A percentile compares a stretch with the other conserved stretches of the same genome.
Evolutionary conservation across 2,797 vertebrate species (phyloP).

Genomic region (Phoeniculus purpureus): DNA sequence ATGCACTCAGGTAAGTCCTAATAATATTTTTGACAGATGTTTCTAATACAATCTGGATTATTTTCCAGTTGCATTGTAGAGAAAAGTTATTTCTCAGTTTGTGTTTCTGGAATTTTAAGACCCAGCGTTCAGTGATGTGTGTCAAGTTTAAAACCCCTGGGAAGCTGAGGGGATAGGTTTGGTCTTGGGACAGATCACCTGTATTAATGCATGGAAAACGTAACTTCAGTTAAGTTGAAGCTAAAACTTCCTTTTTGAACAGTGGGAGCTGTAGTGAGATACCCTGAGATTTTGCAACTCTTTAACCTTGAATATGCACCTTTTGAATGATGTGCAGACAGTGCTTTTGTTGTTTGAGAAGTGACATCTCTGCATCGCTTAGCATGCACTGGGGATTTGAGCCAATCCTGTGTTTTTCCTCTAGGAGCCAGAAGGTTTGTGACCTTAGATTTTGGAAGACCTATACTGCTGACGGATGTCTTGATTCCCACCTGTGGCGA

Average conservation of each 20-base stretch:
- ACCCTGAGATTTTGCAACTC: background rate
- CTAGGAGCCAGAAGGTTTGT: constrained; percentile 96
- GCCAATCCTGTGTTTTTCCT: background rate
- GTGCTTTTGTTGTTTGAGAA: background rate
- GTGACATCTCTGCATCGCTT: background rate
- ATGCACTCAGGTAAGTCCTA: constrained; percentile 95
- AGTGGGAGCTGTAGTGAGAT: background rate
- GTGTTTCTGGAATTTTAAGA: background rate
- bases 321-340: background rate
- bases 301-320: background rate
- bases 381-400: background rate
- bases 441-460: constrained; percentile 95
- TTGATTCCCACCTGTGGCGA: constrained; percentile 96
- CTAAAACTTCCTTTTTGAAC: background rate
- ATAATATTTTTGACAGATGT: background rate
- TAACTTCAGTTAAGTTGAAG: background rate
- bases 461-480: constrained; percentile 92
- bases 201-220: background rate
- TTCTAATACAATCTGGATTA: background rate
- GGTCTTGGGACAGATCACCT: background rate
- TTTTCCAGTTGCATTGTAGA: background rate
- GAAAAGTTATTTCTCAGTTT: background rate
- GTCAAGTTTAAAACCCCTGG: background rate
- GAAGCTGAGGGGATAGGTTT: background rate
- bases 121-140: background rate